Evolutionary conservation across 2,797 vertebrate species (phyloP).

Genomic region (Eulemur albifrons): DNA sequence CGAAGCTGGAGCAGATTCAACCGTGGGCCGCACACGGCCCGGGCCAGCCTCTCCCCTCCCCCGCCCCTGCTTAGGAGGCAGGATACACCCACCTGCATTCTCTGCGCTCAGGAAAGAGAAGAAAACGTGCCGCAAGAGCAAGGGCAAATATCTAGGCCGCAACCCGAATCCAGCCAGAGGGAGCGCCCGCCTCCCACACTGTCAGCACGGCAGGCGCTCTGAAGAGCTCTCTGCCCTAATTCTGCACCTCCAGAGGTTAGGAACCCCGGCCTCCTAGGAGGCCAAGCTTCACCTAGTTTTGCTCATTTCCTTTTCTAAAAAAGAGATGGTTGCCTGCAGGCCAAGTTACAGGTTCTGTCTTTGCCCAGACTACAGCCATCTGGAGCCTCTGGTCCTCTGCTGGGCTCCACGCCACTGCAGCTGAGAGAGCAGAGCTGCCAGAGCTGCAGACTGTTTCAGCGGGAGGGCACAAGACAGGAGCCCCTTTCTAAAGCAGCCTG

Average conservation of each 20-base stretch:
- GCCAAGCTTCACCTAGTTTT: neutral
- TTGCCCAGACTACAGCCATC: neutral
- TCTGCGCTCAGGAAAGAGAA: neutral
- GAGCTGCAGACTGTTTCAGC: neutral
- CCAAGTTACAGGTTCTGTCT: neutral
- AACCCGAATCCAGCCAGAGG: neutral
- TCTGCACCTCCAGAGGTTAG: neutral
- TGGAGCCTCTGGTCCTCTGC: neutral
- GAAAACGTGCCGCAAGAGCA: neutral
- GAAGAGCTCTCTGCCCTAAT: neutral
- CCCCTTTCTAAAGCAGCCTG: neutral
- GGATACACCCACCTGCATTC: neutral
- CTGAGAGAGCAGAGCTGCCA: neutral
- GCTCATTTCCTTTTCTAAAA: neutral
- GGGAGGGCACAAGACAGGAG: neutral
- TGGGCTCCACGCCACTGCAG: neutral
- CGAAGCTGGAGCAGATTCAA: neutral
- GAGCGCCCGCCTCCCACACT: neutral
- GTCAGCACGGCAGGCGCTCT: neutral
- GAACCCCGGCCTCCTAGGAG: neutral
- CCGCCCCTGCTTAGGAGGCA: neutral
- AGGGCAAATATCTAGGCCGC: constrained; percentile 24
- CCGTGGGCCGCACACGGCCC: neutral
- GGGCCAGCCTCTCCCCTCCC: neutral
- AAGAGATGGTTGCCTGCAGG: neutral